These are phyloP conservation scores for Lytechinus variegatus DNA, from an alignment of 35 echinoderm and acorn worm species.

Conservation along the genomic window DNA sequence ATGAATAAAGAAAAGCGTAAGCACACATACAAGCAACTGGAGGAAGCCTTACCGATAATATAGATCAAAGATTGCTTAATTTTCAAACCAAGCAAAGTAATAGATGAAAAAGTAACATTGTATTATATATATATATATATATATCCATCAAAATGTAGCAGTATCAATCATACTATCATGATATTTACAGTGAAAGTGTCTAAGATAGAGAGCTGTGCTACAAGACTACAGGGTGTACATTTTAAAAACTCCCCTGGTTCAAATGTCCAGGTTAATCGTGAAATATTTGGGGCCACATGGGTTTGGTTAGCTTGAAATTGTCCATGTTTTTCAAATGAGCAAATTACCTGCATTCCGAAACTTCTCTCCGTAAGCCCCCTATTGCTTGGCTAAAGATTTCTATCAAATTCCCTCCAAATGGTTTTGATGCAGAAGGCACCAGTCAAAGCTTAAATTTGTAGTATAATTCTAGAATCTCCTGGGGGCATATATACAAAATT, in stretches of 20 bases:
- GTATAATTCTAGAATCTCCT: background rate
- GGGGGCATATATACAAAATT: background rate
- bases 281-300: conserved; percentile 1
- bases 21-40: background rate
- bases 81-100: background rate
- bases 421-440: background rate
- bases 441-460: background rate
- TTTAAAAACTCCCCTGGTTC: background rate
- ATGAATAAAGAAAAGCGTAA: background rate
- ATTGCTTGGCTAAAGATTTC: background rate
- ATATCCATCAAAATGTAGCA: background rate
- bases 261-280: background rate
- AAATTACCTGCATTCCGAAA: background rate
- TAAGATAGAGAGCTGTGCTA: background rate
- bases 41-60: background rate
- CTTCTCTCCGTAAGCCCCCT: background rate
- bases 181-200: background rate
- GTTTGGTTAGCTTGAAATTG: background rate
- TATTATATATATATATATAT: too few relatives aligned
- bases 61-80: background rate
- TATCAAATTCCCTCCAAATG: background rate
- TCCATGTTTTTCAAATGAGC: background rate
- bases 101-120: too few relatives aligned
- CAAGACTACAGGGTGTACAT: background rate
- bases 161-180: background rate